Base-by-base conservation (phyloP, 2,888 invertebrate genomes). In the Drosophila sordidula region DNA sequence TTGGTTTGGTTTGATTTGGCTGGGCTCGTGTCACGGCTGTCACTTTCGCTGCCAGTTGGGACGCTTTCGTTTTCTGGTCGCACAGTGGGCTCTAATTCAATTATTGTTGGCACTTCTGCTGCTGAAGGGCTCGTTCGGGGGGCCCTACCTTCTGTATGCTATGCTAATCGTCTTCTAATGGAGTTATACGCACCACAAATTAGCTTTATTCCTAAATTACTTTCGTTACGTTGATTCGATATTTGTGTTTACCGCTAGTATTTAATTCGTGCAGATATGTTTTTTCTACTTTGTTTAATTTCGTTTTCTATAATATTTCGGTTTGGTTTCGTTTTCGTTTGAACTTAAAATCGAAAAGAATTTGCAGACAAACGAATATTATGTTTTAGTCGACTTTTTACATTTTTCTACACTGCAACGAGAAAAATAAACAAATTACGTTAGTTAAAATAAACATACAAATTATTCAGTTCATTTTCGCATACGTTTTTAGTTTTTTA, bases 341-440 rank as follows among this genome's bases (percentile, higher is more conserved):
- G 66, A 89, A 89, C 77, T 72, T 85, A 86, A 87, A 89, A 78
- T 80, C 88, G 75, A 82, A 89, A 87, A 87, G 78, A 86, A 83
- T 73, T 80, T 87, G 67, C 78, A 72, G 75, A 79, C 82, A 89
- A 88, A 86, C 88, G 59, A 88, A 89, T 89, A 75, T 73, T 87
- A 76, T 86, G 81, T 81, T 72, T 75, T 89, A 82, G 89, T 86
- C 89, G 86, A 86, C 77, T 89, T 90, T 90, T 90, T 89, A 89
- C 89, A 89, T 89, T 79, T 89, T 89, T 89, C 87, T 89, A 90
- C 90, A 90, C 89, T 89, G 90, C 12, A 89, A 90, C 45, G 69
- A 79, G 45, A 86, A 72, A 57, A 76, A 18, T 6, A 18, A 58
- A 36, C 16, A 54, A 47, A 32, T 34, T 29, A 25, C 9, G 32